Evolutionary conservation across 92 coral and sea anemone genomes (phyloP).

Genomic region (Porites evermanni): DNA sequence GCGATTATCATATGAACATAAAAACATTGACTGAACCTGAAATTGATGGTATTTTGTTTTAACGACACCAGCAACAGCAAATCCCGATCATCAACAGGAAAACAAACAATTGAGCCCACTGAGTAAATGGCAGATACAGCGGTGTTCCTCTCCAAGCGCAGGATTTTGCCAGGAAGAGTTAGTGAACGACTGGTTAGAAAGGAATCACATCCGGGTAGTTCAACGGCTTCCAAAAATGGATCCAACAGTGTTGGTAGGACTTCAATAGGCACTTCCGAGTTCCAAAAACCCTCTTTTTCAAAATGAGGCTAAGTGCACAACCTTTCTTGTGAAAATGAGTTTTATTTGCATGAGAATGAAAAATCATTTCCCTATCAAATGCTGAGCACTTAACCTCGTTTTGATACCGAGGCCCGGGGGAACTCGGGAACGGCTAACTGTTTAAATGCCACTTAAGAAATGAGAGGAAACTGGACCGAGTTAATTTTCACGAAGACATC

Average conservation of each 20-base stretch:
- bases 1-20: neutral
- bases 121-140: slow-evolving; percentile 75
- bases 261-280: neutral
- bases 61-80: slow-evolving; percentile 18
- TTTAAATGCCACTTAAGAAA: too few species aligned
- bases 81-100: slow-evolving; percentile 10
- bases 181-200: slow-evolving; percentile 89
- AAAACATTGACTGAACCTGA: neutral
- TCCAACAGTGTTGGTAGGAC: slow-evolving; percentile 82
- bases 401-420: too few species aligned
- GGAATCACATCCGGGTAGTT: slow-evolving; percentile 72
- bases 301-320: too few species aligned
- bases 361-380: too few species aligned
- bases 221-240: slow-evolving; percentile 85
- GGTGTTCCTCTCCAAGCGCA: slow-evolving; percentile 48
- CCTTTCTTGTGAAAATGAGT: too few species aligned
- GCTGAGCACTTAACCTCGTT: too few species aligned
- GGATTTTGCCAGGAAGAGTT: slow-evolving; percentile 60
- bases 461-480: too few species aligned
- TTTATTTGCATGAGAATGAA: too few species aligned
- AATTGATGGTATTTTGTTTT: neutral
- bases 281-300: neutral
- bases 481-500: too few species aligned
- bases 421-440: too few species aligned
- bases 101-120: slow-evolving; percentile 56